Percentiles rank a stretch among this genome's conserved stretches.
phyloP scores from a whole-genome alignment of 2,113 vertebrate genomes.

The Columbina picui region DNA sequence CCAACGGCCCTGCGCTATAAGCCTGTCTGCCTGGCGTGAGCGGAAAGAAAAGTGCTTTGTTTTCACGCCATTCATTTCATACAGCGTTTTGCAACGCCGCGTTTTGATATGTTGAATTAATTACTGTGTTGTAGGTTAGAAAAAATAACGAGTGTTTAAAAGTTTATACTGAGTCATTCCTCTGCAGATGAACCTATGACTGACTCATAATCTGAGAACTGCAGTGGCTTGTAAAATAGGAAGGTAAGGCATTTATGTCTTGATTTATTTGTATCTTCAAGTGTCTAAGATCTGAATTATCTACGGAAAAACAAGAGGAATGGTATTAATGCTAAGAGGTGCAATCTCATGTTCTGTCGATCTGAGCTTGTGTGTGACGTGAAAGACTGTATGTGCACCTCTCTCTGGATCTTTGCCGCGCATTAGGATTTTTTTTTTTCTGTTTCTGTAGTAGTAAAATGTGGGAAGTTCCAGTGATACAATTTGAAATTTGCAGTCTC shows the following conservation, averaged over 20 bases:
- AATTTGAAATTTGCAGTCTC: slow-evolving; percentile 41
- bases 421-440: not conserved
- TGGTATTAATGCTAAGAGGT: not conserved
- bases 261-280: not conserved
- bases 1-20: not conserved
- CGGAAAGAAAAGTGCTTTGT: not conserved
- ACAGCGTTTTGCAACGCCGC: not conserved
- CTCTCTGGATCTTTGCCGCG: not conserved
- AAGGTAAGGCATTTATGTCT: slow-evolving; percentile 36
- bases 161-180: slow-evolving; percentile 82
- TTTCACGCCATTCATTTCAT: slow-evolving; percentile 40
- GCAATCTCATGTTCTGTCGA: not conserved
- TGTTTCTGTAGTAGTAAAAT: slow-evolving; percentile 9
- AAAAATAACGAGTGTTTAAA: slow-evolving; percentile 67
- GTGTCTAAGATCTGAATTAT: not conserved
- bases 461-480: slow-evolving; percentile 33
- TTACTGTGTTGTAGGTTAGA: not conserved
- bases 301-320: not conserved
- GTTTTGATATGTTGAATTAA: not conserved
- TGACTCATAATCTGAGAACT: slow-evolving; percentile 67
- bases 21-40: not conserved
- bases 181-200: slow-evolving; percentile 75
- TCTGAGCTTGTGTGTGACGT: not conserved
- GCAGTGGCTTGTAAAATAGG: slow-evolving; percentile 64
- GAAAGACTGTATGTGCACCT: not conserved